phyloP scores from a whole-genome alignment of 2,113 vertebrate species.

The Aleadryas rufinucha region DNA sequence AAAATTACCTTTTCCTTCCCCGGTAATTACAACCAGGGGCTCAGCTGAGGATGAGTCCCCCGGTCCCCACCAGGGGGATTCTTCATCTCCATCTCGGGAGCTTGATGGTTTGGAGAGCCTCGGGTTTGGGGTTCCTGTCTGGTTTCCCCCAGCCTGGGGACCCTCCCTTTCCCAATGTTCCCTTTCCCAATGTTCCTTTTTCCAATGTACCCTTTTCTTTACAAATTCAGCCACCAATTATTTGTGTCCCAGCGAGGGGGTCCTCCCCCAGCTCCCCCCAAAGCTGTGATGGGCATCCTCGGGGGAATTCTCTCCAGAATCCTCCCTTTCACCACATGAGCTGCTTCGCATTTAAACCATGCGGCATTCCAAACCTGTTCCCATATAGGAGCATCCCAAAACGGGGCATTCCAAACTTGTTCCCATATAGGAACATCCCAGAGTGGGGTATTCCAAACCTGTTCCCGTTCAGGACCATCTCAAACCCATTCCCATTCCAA shows the following conservation, averaged over 20 bases:
- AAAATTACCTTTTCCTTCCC: not conserved
- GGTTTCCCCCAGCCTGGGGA: not conserved
- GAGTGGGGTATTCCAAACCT: not conserved
- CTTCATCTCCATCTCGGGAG: not conserved
- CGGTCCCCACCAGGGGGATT: not conserved
- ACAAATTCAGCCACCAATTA: not conserved
- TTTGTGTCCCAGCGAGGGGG: accelerated
- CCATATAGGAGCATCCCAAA: not conserved
- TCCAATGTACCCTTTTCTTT: accelerated
- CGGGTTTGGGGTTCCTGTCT: accelerated
- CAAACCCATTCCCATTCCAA: not conserved
- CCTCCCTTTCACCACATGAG: too few relatives aligned
- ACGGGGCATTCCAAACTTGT: not conserved
- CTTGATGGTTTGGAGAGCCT: not conserved
- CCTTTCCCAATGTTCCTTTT: too few relatives aligned
- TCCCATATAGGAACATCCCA: accelerated
- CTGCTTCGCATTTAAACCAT: not conserved
- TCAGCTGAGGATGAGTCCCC: not conserved
- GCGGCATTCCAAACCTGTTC: not conserved
- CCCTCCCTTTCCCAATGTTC: accelerated
- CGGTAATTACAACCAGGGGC: accelerated
- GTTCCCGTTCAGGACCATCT: accelerated
- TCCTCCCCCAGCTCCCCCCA: not conserved
- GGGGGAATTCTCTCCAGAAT: not conserved
- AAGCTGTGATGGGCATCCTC: not conserved